Evolutionary conservation across 92 coral and sea anemone species (phyloP), one percentile per base, ranked within the genome.

Genomic region (Muricea muricata): DNA sequence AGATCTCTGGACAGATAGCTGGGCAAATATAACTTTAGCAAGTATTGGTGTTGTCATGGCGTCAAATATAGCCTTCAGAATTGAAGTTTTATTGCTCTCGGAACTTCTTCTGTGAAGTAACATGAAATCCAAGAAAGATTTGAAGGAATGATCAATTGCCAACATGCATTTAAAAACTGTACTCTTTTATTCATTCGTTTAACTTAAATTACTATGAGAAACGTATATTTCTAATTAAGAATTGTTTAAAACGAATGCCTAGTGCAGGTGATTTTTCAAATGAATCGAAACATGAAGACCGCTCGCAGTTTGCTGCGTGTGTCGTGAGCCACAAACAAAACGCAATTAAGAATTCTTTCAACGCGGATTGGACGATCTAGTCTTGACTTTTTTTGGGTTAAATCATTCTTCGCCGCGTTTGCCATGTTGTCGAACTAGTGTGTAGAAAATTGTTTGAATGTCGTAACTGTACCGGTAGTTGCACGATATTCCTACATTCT

Each of bases 31-130:
- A 2, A 75, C 42, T 29, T 25, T 48, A 3, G 45, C 65, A 28
- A 75, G 50, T 57, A 34, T 50, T 75, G 80, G 41, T 31, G 13
- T 50, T 4, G 35, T 52, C 17, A 7, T 75, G 39, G 65, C 26
- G 1, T 48, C 80, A 24, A 75, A 75, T 57, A 8, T 75, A 23
- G 24, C 50, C 1, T 75, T 75, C 29, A 75, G 80, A 75, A 24
- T 75, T 25, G 65, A 75, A 25, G 63, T 75, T 52, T 31, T 75
- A 20, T 18, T 75, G 66, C 65, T 75, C 9, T 75, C 65, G 80
- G 42, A 75, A 47, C 7, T 47, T 18, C 29, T 75, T 71, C 55
- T 71, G 34, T 71, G 55, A 71, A 65, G 21, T 0, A 34, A 10
- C 42, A 4, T 65, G 71, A 6, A 65, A 10, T 10, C 71, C 6